These are phyloP conservation scores for Drosophila eohydei DNA, from an alignment of 2,888 invertebrate species.

Conservation along the genomic window DNA sequence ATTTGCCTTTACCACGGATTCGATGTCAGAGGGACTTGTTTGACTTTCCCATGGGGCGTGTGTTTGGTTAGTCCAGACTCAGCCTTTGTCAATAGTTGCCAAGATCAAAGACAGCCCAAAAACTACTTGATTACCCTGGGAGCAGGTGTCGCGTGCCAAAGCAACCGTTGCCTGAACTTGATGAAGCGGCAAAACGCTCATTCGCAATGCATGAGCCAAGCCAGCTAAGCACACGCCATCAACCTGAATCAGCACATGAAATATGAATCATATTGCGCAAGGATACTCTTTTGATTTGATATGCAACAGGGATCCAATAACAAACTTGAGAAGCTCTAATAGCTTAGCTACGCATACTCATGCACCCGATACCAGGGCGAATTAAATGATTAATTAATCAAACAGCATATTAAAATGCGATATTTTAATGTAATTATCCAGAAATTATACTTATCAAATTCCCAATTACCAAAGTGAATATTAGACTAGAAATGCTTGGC, in stretches of 20 bases:
- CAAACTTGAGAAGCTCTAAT: neutral
- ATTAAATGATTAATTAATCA: neutral
- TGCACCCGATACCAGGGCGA: neutral
- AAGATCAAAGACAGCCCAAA: conserved; percentile 65
- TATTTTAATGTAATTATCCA: neutral
- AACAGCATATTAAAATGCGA: neutral
- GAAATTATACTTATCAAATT: neutral
- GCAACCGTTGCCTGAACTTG: conserved; percentile 17
- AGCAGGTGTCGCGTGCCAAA: conserved; percentile 39
- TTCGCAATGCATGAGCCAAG: conserved; percentile 38
- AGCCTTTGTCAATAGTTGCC: conserved; percentile 68
- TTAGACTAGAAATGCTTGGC: neutral
- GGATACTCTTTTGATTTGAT: conserved; percentile 24
- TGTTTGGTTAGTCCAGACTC: conserved; percentile 59
- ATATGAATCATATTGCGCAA: conserved; percentile 14
- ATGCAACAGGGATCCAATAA: conserved; percentile 7
- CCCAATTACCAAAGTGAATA: neutral
- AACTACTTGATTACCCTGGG: conserved; percentile 44
- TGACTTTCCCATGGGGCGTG: conserved; percentile 64
- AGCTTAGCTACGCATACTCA: neutral
- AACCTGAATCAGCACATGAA: conserved; percentile 16
- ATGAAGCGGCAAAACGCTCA: conserved; percentile 43
- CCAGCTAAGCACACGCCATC: conserved; percentile 1
- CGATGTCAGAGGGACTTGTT: conserved; percentile 48
- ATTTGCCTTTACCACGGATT: conserved; percentile 54